Base-by-base conservation (phyloP, 30 jellyfish, hydroid and myxozoan genomes). In the Aurelia aurita region DNA sequence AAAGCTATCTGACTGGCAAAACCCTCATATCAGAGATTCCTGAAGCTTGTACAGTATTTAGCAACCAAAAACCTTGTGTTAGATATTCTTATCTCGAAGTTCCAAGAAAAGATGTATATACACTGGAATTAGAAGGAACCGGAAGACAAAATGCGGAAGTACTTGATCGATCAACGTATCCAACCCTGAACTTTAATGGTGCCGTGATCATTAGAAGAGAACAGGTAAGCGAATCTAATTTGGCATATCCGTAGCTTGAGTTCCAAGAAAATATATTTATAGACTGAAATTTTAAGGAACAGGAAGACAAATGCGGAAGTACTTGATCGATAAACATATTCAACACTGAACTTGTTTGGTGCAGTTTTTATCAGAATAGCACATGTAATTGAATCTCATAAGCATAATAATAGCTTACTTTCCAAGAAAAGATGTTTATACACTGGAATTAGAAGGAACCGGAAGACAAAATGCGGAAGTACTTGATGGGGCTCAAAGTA, bases 21-120 rank as follows among this genome's bases (percentile, higher is more conserved):
- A 49, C 69, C 21, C 74, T 92, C 11, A 49, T 45, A n/a, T 44
- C 79, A 19, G 43, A 60, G n/a, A 58, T 66, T 8, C 20, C 46
- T 7, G 57, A 79, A n/a, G 97, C 98, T 8, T 92, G 98, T 73
- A 86, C 89, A 16, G 83, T 86, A 26, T 47, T 14, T 25, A 85
- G 64, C 5, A 26, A 25, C 59, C 25, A 18, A 34, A 74, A 69
- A 27, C 82, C 75, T 9, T 92, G 98, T 53, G 29, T 79, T 9
- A 54, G 49, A 45, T 92, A 76, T 49, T 77, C 97, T 6, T 92
- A 86, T 57, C 35, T 78, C 43, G 60, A 59, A 9, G 34, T 89
- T 51, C 85, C 89, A 29, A 80, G 88, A 49, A 63, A 49, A 20
- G 87, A 74, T 2, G 75, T 88, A 22, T 75, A 76, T 53, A 43